Evolutionary conservation across 2,888 invertebrate species (phyloP).

Genomic region (Antheraea yamamai): DNA sequence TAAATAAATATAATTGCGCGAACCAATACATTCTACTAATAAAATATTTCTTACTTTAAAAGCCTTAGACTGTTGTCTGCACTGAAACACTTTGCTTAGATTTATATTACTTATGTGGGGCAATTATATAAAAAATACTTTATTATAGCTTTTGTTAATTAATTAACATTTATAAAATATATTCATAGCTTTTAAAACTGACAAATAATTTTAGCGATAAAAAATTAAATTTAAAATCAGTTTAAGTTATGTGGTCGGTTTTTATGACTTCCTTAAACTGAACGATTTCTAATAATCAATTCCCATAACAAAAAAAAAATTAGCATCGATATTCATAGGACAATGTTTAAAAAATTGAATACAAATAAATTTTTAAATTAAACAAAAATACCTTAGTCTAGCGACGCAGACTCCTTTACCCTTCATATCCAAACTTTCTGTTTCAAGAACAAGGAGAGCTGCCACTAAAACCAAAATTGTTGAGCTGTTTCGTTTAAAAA

Average conservation of each 20-base stretch:
- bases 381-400: conserved; percentile 9
- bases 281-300: neutral
- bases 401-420: conserved; percentile 15
- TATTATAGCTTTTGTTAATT: too few species aligned
- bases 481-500: neutral
- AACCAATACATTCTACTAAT: too few species aligned
- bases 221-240: too few species aligned
- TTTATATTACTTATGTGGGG: too few species aligned
- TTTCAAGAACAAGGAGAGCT: neutral
- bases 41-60: too few species aligned
- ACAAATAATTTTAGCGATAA: too few species aligned
- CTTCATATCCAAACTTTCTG: neutral
- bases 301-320: neutral
- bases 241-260: neutral
- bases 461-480: neutral
- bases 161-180: too few species aligned
- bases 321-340: neutral
- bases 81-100: too few species aligned
- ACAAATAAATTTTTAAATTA: neutral
- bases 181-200: too few species aligned
- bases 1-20: too few species aligned
- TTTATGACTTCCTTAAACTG: neutral
- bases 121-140: too few species aligned
- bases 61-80: too few species aligned
- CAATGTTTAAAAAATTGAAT: neutral